Percentiles rank a stretch among this genome's conserved stretches.
phyloP scores from a whole-genome alignment of 2,888 invertebrate species.

The Morinoia aosen region DNA sequence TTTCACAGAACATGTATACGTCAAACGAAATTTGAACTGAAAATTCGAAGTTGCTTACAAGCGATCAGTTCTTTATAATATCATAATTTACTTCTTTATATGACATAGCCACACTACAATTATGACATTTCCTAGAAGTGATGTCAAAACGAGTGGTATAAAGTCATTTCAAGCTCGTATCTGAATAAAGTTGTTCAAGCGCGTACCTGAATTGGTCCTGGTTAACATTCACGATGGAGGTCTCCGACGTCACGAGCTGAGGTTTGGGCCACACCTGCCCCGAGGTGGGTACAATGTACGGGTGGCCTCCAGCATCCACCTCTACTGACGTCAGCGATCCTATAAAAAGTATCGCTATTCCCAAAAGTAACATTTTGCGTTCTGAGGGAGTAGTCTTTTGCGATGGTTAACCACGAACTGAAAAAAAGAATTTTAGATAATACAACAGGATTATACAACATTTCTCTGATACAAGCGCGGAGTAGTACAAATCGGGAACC shows the following conservation, averaged over 20 bases:
- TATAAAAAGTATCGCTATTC: too few relatives aligned
- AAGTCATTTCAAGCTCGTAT: neutral
- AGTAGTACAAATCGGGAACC: too few relatives aligned
- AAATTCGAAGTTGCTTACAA: neutral
- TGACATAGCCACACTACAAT: neutral
- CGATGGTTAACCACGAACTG: too few relatives aligned
- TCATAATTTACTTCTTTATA: neutral
- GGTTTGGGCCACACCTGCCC: constrained; percentile 66
- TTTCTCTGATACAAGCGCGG: too few relatives aligned
- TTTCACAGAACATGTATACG: neutral
- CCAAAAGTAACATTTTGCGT: too few relatives aligned
- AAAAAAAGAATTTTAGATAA: neutral
- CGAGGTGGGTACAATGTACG: constrained; percentile 57
- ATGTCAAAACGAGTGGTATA: neutral
- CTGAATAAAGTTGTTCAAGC: neutral
- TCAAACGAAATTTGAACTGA: neutral
- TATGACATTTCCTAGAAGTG: neutral
- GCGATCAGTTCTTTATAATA: neutral
- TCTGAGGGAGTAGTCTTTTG: too few relatives aligned
- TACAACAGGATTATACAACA: too few relatives aligned
- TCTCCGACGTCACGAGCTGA: constrained; percentile 44
- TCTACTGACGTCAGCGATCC: too few relatives aligned
- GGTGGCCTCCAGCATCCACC: constrained; percentile 53
- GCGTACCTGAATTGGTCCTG: constrained; percentile 60
- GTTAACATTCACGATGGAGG: constrained; percentile 57